phyloP scores from a whole-genome alignment of 2,888 invertebrate genomes.

The Agrenia bidenticulata region DNA sequence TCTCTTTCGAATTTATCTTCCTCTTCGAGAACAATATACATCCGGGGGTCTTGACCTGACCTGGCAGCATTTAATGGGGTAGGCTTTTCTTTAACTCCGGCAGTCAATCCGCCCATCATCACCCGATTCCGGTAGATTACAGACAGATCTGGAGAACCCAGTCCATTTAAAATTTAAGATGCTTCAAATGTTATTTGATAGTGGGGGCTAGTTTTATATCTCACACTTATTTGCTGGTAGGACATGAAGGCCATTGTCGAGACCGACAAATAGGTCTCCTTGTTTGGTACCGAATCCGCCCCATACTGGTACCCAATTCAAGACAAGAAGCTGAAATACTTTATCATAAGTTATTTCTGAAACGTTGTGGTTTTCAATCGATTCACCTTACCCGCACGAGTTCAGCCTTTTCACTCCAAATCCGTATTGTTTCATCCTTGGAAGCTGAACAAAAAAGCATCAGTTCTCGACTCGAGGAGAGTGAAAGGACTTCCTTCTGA shows the following conservation, averaged over 20 bases:
- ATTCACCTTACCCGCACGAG: conserved; percentile 39
- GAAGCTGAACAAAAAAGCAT: conserved; percentile 49
- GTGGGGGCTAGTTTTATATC: background rate
- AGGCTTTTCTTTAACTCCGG: conserved; percentile 40
- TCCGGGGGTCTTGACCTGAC: conserved; percentile 43
- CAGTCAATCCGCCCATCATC: conserved; percentile 30
- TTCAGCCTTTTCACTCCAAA: conserved; percentile 49
- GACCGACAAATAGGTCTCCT: conserved; percentile 50
- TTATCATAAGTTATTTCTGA: background rate
- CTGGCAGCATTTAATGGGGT: conserved; percentile 36
- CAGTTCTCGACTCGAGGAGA: conserved; percentile 42
- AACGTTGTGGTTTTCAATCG: no score
- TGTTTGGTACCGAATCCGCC: conserved; percentile 47
- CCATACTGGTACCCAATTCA: conserved; percentile 46
- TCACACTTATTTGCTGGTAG: conserved; percentile 50
- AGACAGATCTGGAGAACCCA: conserved; percentile 40
- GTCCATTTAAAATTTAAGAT: background rate
- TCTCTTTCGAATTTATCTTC: conserved; percentile 31
- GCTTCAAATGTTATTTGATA: no score
- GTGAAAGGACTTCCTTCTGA: conserved; percentile 43
- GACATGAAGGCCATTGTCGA: conserved; percentile 37
- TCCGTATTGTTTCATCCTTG: conserved; percentile 47
- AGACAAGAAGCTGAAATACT: conserved; percentile 32
- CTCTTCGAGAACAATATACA: conserved; percentile 46
- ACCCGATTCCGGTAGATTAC: conserved; percentile 49